phyloP scores from a whole-genome alignment of 2,113 vertebrate genomes.

The Brachyistius frenatus region DNA sequence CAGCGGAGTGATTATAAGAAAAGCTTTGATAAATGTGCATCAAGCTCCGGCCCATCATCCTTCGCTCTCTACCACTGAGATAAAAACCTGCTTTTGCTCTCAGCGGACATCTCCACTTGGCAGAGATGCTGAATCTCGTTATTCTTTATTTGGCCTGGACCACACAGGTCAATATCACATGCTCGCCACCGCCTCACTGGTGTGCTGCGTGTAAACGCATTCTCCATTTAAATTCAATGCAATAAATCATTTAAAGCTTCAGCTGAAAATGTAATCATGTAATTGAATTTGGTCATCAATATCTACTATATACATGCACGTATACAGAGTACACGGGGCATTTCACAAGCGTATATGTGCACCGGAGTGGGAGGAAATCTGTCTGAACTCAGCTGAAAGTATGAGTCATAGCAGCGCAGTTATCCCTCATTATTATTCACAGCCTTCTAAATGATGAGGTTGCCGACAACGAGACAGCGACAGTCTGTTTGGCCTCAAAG shows the following conservation, averaged over 20 bases:
- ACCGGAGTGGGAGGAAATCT: conserved; percentile 70
- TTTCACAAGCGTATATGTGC: conserved; percentile 66
- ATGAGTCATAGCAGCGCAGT: conserved; percentile 76
- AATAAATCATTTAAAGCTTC: conserved; percentile 79
- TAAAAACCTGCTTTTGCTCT: conserved; percentile 65
- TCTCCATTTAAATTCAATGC: conserved; percentile 77
- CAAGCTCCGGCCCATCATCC: conserved; percentile 49
- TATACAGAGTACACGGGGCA: conserved; percentile 36
- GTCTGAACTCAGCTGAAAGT: conserved; percentile 68
- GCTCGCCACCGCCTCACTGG: conserved; percentile 34
- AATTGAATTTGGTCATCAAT: conserved; percentile 86
- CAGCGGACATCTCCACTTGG: conserved; percentile 77
- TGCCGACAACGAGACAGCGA: conserved; percentile 60
- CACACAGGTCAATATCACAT: conserved; percentile 77
- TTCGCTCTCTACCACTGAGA: conserved; percentile 57
- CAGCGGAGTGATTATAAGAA: conserved; percentile 74
- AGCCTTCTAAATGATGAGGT: conserved; percentile 68
- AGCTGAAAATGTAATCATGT: conserved; percentile 83
- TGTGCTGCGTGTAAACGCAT: conserved; percentile 72
- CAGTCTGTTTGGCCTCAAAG: conserved; percentile 67
- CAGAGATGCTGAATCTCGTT: conserved; percentile 80
- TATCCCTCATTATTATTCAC: conserved; percentile 77
- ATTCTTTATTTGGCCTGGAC: conserved; percentile 80
- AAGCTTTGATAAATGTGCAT: conserved; percentile 77
- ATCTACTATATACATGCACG: conserved; percentile 62